Base-by-base conservation (phyloP, 2,888 invertebrate species). In the Cheilosia pagana region DNA sequence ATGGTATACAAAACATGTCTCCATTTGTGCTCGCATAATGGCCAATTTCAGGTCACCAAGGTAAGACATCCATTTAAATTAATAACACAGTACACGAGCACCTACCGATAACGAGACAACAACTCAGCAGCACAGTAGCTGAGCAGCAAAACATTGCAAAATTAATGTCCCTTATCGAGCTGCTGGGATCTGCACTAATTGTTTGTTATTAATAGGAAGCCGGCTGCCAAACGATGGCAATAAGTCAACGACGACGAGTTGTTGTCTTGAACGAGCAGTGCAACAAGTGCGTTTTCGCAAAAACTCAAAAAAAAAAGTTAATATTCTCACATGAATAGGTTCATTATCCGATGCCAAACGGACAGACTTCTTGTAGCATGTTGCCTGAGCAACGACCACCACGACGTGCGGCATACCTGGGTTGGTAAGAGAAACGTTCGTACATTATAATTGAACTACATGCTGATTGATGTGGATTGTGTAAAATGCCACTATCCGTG, bases 21-120 rank as follows among this genome's bases (percentile, higher is more conserved):
- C 31, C 35, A n/a, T 35, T 14, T 35, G 25, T 35, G 35, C 12
- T 35, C 35, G 35, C 41, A 68, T 60, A 48, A 55, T 65, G 71
- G 78, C 72, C 71, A 60, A 72, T 78, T 72, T 63, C 43, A 39
- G 82, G 67, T 77, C 71, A 67, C 48, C 50, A 53, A 48, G 48
- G 52, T 21, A 59, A 48, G 62, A 65, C 67, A 78, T 50, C 68
- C 28, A 55, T 74, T 74, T 45, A 57, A 78, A 83, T 74, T 68
- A 74, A 83, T 83, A 68, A 83, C 71, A 60, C 60, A 48, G 14
- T 60, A 39, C 16, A 39, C 16, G 16, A 6, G n/a, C 16, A 50
- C 23, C 50, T 50, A 74, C 41, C 45, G 45, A 62, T 71, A 77
- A 59, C 41, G 48, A 25, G 45, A 35, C 67, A 62, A 62, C 48